Evolutionary conservation across 2,888 invertebrate species (phyloP).

Genomic region (Tetropium fuscum): DNA sequence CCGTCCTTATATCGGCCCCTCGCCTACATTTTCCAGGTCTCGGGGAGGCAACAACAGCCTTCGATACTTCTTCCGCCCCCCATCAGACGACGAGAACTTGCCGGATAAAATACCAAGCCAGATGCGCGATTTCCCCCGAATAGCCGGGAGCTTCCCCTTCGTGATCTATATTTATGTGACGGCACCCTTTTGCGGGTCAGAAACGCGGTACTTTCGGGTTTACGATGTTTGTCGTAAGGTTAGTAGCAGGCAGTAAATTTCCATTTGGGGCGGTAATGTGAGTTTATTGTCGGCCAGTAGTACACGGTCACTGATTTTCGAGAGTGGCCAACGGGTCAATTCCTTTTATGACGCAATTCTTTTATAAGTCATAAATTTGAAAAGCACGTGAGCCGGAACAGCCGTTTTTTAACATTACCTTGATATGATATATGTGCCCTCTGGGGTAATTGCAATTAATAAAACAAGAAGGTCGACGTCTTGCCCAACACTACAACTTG

Average conservation of each 20-base stretch:
- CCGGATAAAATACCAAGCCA: slow-evolving; percentile 17
- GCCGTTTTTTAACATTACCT: no score
- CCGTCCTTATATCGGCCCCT: slow-evolving; percentile 4
- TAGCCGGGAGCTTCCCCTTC: slow-evolving; percentile 11
- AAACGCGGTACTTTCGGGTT: slow-evolving; percentile 18
- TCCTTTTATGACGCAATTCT: no score
- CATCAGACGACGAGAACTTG: not conserved
- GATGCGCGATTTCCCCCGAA: slow-evolving; percentile 27
- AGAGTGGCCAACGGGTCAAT: no score
- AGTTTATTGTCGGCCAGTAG: not conserved
- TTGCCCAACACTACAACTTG: no score
- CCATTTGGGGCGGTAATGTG: not conserved
- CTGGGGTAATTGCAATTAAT: no score
- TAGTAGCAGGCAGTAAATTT: not conserved
- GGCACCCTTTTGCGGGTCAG: slow-evolving; percentile 27
- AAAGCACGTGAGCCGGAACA: no score
- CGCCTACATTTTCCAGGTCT: not conserved
- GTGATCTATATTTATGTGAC: slow-evolving; percentile 26
- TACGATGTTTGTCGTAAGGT: slow-evolving; percentile 11
- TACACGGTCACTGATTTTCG: no score
- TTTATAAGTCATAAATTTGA: no score
- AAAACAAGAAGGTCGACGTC: no score
- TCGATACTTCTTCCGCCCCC: not conserved
- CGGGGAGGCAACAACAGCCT: not conserved
- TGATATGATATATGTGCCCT: no score